These are phyloP conservation scores for Erpetoichthys calabaricus DNA, from an alignment of 2,797 vertebrate genomes.

Conservation along the genomic window DNA sequence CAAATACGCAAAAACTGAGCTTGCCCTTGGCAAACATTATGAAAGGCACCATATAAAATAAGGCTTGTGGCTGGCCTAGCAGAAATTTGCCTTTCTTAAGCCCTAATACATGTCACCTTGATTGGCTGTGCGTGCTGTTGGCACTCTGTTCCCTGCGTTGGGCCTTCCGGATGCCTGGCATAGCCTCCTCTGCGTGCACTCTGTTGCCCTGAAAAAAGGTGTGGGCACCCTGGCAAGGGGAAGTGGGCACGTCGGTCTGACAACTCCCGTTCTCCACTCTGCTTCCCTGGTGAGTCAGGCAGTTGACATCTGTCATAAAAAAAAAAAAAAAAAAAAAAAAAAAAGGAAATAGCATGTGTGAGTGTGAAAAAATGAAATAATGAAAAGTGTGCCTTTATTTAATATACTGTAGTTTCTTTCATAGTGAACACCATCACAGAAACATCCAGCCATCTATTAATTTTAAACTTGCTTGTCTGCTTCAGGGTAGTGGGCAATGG, in stretches of 20 bases:
- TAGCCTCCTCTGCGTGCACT: conserved; percentile 17
- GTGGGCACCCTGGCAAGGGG: conserved; percentile 25
- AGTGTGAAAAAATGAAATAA: background rate
- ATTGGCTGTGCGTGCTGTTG: conserved; percentile 29
- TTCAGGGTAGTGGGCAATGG: no score
- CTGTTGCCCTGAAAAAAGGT: conserved; percentile 23
- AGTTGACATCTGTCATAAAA: conserved; percentile 44
- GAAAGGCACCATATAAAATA: no score
- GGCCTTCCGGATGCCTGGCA: background rate
- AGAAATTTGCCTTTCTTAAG: no score
- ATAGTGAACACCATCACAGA: no score
- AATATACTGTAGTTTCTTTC: no score
- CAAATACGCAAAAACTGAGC: no score
- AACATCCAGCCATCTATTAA: no score
- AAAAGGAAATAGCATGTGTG: background rate
- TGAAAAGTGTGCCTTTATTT: no score
- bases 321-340: conserved; percentile 22
- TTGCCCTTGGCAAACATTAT: no score
- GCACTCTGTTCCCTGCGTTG: conserved; percentile 15
- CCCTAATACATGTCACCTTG: conserved; percentile 31
- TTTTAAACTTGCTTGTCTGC: no score
- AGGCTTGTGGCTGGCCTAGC: no score
- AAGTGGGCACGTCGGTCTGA: conserved; percentile 29
- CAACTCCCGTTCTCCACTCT: conserved; percentile 45
- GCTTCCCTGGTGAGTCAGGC: conserved; percentile 34